Conservation (phyloP, 2,797 vertebrate genomes). For the Lacerta viridis region DNA sequence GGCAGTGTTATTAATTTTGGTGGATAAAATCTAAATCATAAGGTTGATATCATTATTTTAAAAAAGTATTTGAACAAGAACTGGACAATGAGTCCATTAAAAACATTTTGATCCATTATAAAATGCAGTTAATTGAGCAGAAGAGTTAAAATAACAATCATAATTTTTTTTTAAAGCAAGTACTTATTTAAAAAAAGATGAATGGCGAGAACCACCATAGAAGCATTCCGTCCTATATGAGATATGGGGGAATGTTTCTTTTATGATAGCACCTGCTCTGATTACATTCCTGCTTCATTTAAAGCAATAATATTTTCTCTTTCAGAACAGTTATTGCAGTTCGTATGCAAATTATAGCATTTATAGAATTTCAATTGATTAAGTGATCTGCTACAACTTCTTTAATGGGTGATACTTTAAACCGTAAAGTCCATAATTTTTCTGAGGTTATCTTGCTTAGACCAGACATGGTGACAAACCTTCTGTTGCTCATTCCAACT, state of each 20-base stretch:
- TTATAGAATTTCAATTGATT: too few relatives aligned
- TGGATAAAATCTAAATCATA: not conserved
- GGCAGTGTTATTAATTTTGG: not conserved
- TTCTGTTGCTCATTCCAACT: conserved; percentile 22
- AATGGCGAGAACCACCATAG: too few relatives aligned
- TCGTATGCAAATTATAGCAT: not conserved
- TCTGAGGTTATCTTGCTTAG: not conserved
- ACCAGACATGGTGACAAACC: not conserved
- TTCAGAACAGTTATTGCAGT: not conserved
- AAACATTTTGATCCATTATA: not conserved
- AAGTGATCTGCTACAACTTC: not conserved
- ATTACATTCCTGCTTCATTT: not conserved
- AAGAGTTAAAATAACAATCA: not conserved
- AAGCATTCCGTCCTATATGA: not conserved
- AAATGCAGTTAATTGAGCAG: not conserved
- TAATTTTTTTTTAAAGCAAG: not conserved
- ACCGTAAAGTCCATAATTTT: not conserved
- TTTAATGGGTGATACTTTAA: not conserved
- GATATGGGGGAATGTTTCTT: not conserved
- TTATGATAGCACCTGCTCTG: not conserved
- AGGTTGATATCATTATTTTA: not conserved
- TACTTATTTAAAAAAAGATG: not conserved
- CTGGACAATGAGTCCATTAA: too few relatives aligned
- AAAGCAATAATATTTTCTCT: not conserved
- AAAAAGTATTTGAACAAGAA: not conserved